A percentile compares a stretch with the other conserved stretches of the same genome.
These are phyloP conservation scores for Tolypeutes matacus DNA, from an alignment of 2,797 vertebrate genomes.

Conservation along the genomic window DNA sequence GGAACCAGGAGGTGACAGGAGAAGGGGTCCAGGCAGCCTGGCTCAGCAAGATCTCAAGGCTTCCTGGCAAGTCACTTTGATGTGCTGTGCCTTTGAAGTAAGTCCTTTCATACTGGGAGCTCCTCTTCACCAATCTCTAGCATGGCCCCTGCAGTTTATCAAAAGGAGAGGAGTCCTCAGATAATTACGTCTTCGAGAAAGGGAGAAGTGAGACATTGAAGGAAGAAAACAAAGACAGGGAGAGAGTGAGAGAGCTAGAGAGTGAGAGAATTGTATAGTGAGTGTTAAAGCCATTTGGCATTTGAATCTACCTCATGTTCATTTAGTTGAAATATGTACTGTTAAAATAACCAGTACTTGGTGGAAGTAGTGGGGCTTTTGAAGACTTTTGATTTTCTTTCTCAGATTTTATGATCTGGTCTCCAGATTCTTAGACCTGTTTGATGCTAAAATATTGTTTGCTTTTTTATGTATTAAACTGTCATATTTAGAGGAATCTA, in stretches of 20 bases:
- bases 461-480: slow-evolving; percentile 21
- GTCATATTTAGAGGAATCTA: slow-evolving; percentile 27
- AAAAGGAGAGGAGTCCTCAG: not conserved
- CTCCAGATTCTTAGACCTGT: not conserved
- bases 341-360: not conserved
- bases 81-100: slow-evolving; percentile 73
- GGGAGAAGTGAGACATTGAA: slow-evolving; percentile 39
- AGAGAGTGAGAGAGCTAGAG: not conserved
- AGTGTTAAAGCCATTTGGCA: not conserved
- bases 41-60: slow-evolving; percentile 25
- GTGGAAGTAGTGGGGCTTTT: not conserved
- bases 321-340: not conserved
- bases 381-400: not conserved
- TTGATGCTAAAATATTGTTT: not conserved
- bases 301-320: not conserved
- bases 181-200: slow-evolving; percentile 67
- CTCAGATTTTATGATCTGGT: not conserved
- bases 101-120: slow-evolving; percentile 39
- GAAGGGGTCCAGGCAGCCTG: not conserved
- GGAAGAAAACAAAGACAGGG: slow-evolving; percentile 35
- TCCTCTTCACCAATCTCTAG: slow-evolving; percentile 12
- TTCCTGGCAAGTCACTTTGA: slow-evolving; percentile 67
- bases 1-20: slow-evolving; percentile 18
- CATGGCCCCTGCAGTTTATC: slow-evolving; percentile 13
- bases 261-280: not conserved